phyloP scores from a whole-genome alignment of 1,140 invertebrate genomes.

The Drosophila ficusphila region DNA sequence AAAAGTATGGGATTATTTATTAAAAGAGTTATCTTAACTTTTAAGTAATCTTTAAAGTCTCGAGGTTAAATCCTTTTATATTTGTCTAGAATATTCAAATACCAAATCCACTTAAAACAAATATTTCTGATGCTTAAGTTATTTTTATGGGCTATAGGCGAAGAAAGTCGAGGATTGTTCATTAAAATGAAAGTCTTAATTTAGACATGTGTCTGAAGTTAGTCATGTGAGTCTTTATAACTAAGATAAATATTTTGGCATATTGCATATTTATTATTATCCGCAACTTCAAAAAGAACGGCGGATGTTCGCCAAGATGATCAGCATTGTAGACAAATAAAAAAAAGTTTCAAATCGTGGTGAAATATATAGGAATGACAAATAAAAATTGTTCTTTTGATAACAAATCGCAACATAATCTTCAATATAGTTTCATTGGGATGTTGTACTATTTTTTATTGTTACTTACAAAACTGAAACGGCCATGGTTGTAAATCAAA shows the following conservation, averaged over 20 bases:
- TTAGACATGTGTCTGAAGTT: constrained; percentile 22
- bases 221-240: constrained; percentile 30
- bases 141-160: neutral
- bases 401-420: too few relatives aligned
- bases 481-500: too few relatives aligned
- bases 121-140: neutral
- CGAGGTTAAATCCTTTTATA: too few relatives aligned
- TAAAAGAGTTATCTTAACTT: too few relatives aligned
- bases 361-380: constrained; percentile 14
- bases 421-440: too few relatives aligned
- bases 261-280: neutral
- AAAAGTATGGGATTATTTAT: too few relatives aligned
- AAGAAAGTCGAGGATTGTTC: constrained; percentile 6
- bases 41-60: too few relatives aligned
- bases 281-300: neutral
- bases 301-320: neutral
- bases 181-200: constrained; percentile 19
- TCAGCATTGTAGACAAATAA: neutral
- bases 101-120: neutral
- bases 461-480: too few relatives aligned
- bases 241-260: neutral
- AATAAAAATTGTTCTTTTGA: too few relatives aligned
- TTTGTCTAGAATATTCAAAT: too few relatives aligned
- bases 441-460: too few relatives aligned
- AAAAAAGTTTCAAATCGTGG: neutral